Conservation (phyloP, 2,113 vertebrate species). For the Oryzias celebensis region DNA sequence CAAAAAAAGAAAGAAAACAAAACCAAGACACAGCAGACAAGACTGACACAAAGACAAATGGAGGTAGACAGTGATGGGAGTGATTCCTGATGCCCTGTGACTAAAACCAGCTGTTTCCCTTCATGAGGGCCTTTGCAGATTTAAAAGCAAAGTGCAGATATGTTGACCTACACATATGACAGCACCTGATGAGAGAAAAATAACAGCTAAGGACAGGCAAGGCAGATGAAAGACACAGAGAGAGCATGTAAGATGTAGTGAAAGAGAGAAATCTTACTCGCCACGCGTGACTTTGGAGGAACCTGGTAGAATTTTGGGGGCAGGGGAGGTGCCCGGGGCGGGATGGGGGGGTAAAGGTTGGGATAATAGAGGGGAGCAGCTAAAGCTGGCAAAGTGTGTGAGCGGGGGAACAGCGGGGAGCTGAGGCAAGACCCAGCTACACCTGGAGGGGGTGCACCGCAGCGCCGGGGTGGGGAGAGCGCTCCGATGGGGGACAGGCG, state of each 20-base stretch:
- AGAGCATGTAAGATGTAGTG: slow-evolving; percentile 37
- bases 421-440: slow-evolving; percentile 77
- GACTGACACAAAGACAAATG: slow-evolving; percentile 30
- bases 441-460: slow-evolving; percentile 73
- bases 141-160: slow-evolving; percentile 46
- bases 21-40: slow-evolving; percentile 30
- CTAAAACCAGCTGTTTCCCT: slow-evolving; percentile 47
- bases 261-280: slow-evolving; percentile 76
- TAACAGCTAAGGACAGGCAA: slow-evolving; percentile 29
- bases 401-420: slow-evolving; percentile 88
- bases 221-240: slow-evolving; percentile 34
- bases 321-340: slow-evolving; percentile 65
- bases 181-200: slow-evolving; percentile 27
- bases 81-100: slow-evolving; percentile 41
- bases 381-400: slow-evolving; percentile 82
- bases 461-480: slow-evolving; percentile 83
- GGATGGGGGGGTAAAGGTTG: slow-evolving; percentile 70
- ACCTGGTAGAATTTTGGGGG: slow-evolving; percentile 77
- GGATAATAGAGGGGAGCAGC: slow-evolving; percentile 81
- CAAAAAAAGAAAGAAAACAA: slow-evolving; percentile 17
- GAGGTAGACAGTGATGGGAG: slow-evolving; percentile 33
- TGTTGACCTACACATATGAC: slow-evolving; percentile 33
- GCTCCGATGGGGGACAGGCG: slow-evolving; percentile 88
- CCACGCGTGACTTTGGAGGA: slow-evolving; percentile 67
- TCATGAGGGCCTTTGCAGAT: slow-evolving; percentile 52